Evolutionary conservation across 2,797 vertebrate species (phyloP).

Genomic region (Tarsius wallacei): DNA sequence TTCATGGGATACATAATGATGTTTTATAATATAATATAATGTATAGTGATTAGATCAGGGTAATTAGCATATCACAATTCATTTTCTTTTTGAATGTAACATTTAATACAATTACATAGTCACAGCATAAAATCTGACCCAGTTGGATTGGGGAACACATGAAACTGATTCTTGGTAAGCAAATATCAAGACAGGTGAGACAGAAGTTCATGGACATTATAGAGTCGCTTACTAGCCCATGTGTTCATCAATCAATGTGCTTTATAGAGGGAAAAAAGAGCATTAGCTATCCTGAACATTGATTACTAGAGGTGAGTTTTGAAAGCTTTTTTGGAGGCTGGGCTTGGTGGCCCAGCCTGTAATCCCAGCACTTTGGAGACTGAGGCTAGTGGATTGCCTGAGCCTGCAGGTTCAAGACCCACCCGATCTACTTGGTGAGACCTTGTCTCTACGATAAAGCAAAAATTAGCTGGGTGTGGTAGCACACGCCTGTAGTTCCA

Average conservation of each 20-base stretch:
- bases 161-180: not conserved
- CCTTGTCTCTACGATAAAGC: too few relatives aligned
- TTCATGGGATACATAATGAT: too few relatives aligned
- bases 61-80: not conserved
- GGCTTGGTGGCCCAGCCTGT: too few relatives aligned
- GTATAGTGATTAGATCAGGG: too few relatives aligned
- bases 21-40: too few relatives aligned
- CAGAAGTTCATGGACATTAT: not conserved
- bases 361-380: too few relatives aligned
- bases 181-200: not conserved
- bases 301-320: not conserved
- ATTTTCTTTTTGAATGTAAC: not conserved
- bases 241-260: not conserved
- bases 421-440: too few relatives aligned
- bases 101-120: not conserved
- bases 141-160: not conserved
- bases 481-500: too few relatives aligned
- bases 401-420: too few relatives aligned
- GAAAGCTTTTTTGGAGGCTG: not conserved
- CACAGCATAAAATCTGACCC: not conserved
- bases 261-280: not conserved
- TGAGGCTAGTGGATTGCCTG: too few relatives aligned
- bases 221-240: not conserved
- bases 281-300: not conserved
- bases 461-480: too few relatives aligned